Conservation (phyloP, 2,113 vertebrate genomes). For the Dissostichus mawsoni region DNA sequence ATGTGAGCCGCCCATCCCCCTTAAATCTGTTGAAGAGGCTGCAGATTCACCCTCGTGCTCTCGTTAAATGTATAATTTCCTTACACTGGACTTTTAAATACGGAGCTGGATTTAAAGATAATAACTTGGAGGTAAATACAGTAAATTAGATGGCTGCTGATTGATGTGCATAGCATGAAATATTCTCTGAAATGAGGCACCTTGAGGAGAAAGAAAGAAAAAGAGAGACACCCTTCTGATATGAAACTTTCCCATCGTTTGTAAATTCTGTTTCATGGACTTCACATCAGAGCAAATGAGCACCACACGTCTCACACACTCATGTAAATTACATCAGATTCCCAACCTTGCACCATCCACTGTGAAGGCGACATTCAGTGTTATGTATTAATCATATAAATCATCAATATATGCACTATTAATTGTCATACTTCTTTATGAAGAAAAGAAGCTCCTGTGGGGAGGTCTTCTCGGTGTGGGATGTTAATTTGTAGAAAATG, state of each 20-base stretch:
- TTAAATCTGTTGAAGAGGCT: slow-evolving; percentile 72
- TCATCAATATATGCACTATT: slow-evolving; percentile 74
- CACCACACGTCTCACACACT: slow-evolving; percentile 56
- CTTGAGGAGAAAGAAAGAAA: slow-evolving; percentile 47
- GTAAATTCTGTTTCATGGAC: slow-evolving; percentile 83
- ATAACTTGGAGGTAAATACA: slow-evolving; percentile 65
- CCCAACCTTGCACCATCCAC: slow-evolving; percentile 70
- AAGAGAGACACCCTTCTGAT: slow-evolving; percentile 60
- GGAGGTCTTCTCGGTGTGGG: slow-evolving; percentile 16
- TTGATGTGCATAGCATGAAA: slow-evolving; percentile 49
- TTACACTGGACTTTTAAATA: slow-evolving; percentile 51
- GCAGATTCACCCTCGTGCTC: slow-evolving; percentile 61
- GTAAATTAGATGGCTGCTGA: slow-evolving; percentile 37
- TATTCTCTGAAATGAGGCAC: slow-evolving; percentile 36
- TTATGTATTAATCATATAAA: slow-evolving; percentile 80
- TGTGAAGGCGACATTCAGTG: slow-evolving; percentile 69
- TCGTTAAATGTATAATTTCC: slow-evolving; percentile 70
- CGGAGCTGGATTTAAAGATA: slow-evolving; percentile 43
- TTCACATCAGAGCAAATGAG: slow-evolving; percentile 77
- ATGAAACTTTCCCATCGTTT: slow-evolving; percentile 69
- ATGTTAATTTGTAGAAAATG: slow-evolving; percentile 39
- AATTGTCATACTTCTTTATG: slow-evolving; percentile 75
- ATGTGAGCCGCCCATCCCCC: slow-evolving; percentile 73
- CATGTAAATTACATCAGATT: slow-evolving; percentile 82
- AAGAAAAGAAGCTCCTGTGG: slow-evolving; percentile 20